phyloP scores from a whole-genome alignment of 2,797 vertebrate species.

The Catamblyrhynchus diadema region DNA sequence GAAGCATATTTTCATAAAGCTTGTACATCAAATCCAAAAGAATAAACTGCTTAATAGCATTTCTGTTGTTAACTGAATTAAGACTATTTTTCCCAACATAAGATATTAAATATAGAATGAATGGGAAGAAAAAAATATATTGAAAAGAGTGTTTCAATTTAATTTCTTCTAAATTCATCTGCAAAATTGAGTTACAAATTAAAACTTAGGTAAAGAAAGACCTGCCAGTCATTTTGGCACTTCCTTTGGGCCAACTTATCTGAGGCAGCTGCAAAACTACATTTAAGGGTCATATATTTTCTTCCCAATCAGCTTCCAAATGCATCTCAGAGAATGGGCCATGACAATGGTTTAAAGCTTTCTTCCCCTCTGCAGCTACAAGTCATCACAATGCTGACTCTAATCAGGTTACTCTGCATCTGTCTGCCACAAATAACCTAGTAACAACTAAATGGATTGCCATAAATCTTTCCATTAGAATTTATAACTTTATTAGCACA shows the following conservation, averaged over 20 bases:
- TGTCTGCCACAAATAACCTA: slow-evolving; percentile 88
- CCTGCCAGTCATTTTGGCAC: slow-evolving; percentile 9
- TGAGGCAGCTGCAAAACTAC: slow-evolving; percentile 54
- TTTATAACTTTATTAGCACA: slow-evolving; percentile 88
- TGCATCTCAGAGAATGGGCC: slow-evolving; percentile 67
- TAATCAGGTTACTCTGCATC: slow-evolving; percentile 84
- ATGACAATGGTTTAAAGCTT: slow-evolving; percentile 72
- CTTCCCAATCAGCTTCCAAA: slow-evolving; percentile 67
- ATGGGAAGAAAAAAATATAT: background rate
- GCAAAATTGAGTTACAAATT: slow-evolving; percentile 56
- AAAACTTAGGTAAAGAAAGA: slow-evolving; percentile 33
- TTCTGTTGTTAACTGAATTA: background rate
- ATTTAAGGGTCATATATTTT: slow-evolving; percentile 57
- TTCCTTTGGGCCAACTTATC: background rate
- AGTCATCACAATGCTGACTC: slow-evolving; percentile 77
- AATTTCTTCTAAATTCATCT: background rate
- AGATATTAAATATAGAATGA: background rate
- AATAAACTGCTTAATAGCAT: background rate
- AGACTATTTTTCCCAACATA: background rate
- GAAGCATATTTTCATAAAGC: background rate
- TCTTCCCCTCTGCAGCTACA: slow-evolving; percentile 74
- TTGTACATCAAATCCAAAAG: background rate
- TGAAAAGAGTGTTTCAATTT: background rate
- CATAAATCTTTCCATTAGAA: slow-evolving; percentile 91
- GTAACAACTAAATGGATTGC: slow-evolving; percentile 80